These are phyloP conservation scores for Notodonta ziczac DNA, from an alignment of 2,888 invertebrate species.

Conservation along the genomic window DNA sequence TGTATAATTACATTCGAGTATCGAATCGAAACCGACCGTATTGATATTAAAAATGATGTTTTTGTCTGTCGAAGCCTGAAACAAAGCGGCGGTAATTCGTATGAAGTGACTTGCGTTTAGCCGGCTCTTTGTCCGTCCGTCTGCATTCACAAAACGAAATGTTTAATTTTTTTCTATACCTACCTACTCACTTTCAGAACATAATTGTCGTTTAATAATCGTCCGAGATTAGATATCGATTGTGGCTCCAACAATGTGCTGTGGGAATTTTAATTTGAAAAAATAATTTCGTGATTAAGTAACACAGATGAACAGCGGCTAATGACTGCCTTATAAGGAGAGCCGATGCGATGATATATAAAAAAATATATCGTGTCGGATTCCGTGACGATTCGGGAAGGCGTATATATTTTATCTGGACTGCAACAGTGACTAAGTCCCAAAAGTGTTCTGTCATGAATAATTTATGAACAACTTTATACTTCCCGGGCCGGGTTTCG, in stretches of 20 bases:
- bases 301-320: conserved; percentile 16
- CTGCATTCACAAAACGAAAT: conserved; percentile 70
- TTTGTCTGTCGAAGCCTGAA: conserved; percentile 73
- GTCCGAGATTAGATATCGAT: conserved; percentile 61
- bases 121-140: conserved; percentile 66
- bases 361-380: conserved; percentile 7
- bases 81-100: conserved; percentile 80
- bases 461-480: conserved; percentile 80
- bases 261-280: conserved; percentile 37
- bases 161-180: conserved; percentile 60
- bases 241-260: conserved; percentile 44
- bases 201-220: conserved; percentile 78
- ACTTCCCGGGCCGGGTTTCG: conserved; percentile 66
- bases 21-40: conserved; percentile 56
- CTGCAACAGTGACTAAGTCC: conserved; percentile 60
- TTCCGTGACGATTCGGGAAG: conserved; percentile 24
- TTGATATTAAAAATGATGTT: conserved; percentile 73
- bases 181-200: conserved; percentile 50
- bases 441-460: conserved; percentile 59
- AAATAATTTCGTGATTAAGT: conserved; percentile 26
- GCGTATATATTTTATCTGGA: conserved; percentile 46
- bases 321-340: conserved; percentile 25
- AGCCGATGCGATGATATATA: conserved; percentile 16
- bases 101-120: conserved; percentile 81
- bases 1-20: conserved; percentile 69